Conservation (phyloP, 1,140 invertebrate species). For the Pararge aegeria region DNA sequence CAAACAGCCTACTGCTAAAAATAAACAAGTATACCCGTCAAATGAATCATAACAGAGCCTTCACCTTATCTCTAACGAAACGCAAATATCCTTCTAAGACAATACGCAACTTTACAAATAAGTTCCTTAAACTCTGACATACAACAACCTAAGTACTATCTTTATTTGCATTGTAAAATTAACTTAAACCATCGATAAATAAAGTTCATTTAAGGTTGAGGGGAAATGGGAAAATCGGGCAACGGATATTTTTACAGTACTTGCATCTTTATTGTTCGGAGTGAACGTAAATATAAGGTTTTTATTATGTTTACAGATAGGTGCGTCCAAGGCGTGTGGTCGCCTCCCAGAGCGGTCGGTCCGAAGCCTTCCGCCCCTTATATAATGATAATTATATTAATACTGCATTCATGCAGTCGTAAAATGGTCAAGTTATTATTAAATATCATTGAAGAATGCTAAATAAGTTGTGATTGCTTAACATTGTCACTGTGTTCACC, state of each 20-base stretch:
- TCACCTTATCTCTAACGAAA: constrained; percentile 65
- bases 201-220: constrained; percentile 23
- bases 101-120: constrained; percentile 70
- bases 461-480: background rate
- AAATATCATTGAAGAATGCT: background rate
- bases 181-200: constrained; percentile 8
- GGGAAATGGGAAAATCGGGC: constrained; percentile 33
- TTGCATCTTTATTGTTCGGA: constrained; percentile 69
- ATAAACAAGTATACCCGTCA: constrained; percentile 45
- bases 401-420: constrained; percentile 12
- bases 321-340: constrained; percentile 65
- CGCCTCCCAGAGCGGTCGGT: constrained; percentile 61
- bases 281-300: constrained; percentile 71
- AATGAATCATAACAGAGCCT: constrained; percentile 41
- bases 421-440: background rate
- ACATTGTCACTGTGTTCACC: background rate
- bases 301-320: constrained; percentile 74
- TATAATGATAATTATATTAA: constrained; percentile 49
- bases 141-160: constrained; percentile 31
- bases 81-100: constrained; percentile 65
- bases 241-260: constrained; percentile 60
- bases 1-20: constrained; percentile 54
- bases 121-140: constrained; percentile 46
- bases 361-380: constrained; percentile 57
- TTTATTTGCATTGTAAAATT: constrained; percentile 7